phyloP scores from a whole-genome alignment of 2,888 invertebrate species.

The Drosophila rubida region DNA sequence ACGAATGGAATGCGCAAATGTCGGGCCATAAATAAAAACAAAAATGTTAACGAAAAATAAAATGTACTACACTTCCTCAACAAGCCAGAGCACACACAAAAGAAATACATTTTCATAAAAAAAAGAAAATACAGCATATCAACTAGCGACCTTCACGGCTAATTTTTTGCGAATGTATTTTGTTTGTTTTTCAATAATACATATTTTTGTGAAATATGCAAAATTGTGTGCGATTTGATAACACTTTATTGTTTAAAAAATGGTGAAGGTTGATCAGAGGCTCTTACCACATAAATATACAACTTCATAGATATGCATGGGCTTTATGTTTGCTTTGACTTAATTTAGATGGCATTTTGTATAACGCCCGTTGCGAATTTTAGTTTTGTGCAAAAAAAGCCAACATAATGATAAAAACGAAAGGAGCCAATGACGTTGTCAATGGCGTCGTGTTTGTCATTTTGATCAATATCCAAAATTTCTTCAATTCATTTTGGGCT shows the following conservation, averaged over 20 bases:
- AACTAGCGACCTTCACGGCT: constrained; percentile 58
- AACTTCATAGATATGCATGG: constrained; percentile 5
- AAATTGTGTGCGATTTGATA: constrained; percentile 16
- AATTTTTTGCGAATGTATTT: constrained; percentile 50
- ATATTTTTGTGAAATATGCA: constrained; percentile 14
- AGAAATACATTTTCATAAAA: constrained; percentile 38
- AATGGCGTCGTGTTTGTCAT: constrained; percentile 26
- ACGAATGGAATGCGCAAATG: constrained; percentile 74
- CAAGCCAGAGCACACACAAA: constrained; percentile 30
- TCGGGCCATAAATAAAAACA: constrained; percentile 72
- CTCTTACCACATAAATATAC: background rate
- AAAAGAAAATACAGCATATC: constrained; percentile 19
- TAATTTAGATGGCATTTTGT: constrained; percentile 23
- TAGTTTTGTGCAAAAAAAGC: constrained; percentile 5
- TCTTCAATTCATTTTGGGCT: constrained; percentile 58
- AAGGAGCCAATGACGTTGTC: constrained; percentile 41
- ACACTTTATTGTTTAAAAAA: constrained; percentile 12
- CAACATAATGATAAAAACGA: constrained; percentile 19
- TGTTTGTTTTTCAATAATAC: constrained; percentile 21
- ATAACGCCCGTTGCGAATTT: constrained; percentile 21
- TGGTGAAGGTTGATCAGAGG: constrained; percentile 3
- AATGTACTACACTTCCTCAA: constrained; percentile 61
- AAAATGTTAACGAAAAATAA: constrained; percentile 42
- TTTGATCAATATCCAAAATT: constrained; percentile 71
- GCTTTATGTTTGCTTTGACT: constrained; percentile 23